A percentile compares a stretch with the other conserved stretches of the same genome.
Conservation (phyloP, 2,888 invertebrate species). For the Osmoderma eremita region DNA sequence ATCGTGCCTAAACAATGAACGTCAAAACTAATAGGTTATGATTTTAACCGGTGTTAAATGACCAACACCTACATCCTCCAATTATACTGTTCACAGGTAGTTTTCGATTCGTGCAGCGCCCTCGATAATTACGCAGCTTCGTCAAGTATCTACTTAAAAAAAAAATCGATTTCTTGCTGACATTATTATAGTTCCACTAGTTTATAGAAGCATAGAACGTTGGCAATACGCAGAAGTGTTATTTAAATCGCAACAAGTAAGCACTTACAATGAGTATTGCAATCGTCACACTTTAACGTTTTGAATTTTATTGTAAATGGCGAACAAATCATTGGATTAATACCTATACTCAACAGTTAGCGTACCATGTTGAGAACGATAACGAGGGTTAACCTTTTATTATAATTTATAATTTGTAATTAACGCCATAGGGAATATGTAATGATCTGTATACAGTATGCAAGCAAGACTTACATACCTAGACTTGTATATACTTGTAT, state of each 20-base stretch:
- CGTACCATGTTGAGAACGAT: conserved; percentile 16
- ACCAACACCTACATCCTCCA: conserved; percentile 36
- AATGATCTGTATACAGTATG: conserved; percentile 49
- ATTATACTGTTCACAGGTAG: conserved; percentile 37
- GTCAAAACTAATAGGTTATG: conserved; percentile 43
- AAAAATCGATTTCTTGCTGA: too few relatives aligned
- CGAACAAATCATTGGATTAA: conserved; percentile 22
- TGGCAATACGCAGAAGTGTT: too few relatives aligned
- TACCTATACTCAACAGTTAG: conserved; percentile 6
- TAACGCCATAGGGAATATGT: conserved; percentile 49
- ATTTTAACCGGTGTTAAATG: conserved; percentile 42
- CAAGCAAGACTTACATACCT: too few relatives aligned
- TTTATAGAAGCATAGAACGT: too few relatives aligned
- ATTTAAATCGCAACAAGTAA: too few relatives aligned
- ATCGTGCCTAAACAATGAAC: conserved; percentile 42
- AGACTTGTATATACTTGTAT: too few relatives aligned
- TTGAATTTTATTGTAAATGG: conserved; percentile 14
- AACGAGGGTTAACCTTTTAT: conserved; percentile 43
- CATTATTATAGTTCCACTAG: too few relatives aligned
- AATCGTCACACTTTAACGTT: not conserved
- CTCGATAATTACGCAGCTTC: not conserved
- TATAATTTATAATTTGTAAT: conserved; percentile 52
- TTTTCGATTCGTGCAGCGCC: conserved; percentile 31
- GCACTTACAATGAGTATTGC: too few relatives aligned
- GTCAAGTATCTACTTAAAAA: too few relatives aligned